Evolutionary conservation across 1,140 invertebrate species (phyloP), one percentile per base, ranked within the genome.

Genomic region (Drosophila funebris): DNA sequence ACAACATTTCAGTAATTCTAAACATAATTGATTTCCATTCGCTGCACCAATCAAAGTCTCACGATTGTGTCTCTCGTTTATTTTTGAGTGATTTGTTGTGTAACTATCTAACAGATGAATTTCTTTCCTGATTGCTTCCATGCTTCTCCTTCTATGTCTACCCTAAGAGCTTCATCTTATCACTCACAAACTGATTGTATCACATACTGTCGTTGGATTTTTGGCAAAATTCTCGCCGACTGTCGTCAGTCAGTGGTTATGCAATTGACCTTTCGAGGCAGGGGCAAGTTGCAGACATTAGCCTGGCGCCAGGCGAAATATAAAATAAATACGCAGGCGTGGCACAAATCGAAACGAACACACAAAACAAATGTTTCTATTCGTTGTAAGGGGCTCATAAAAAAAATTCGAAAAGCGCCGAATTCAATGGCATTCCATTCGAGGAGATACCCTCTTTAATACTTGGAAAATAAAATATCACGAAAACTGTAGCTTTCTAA

Each of bases 261-360:
- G 80, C 79, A 83, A 73, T 83, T 83, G 79, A 83, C 79, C 80
- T 83, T 83, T 82, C 36, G 37, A 6, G 37, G 37, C 48, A 57
- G 43, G 18, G 24, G 36, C 41, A 33, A 31, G 61, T 39, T 66
- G 52, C 44, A 67, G 67, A 73, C 76, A 85, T 84, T 80, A 73
- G 76, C 67, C 77, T 87, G 81, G 82, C 81, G 81, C 81, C 81
- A 80, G 66, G 56, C 37, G 29, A 80, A 77, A 76, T 84, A 85
- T 87, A 81, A 85, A 85, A 81, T 81, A 87, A 85, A 85, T 71
- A 48, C 81, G 52, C 60, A 39, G 82, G 74, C 73, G 82, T 74
- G 82, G 57, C 66, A 22, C 46, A 53, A 70, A 74, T 67, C 68
- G 56, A 68, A 77, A 50, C 53, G 41, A 33, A 8, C 14, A 75